Evolutionary conservation across 2,888 invertebrate genomes (phyloP), one percentile per base, ranked within the genome.

Genomic region (Campoletis raptor): DNA sequence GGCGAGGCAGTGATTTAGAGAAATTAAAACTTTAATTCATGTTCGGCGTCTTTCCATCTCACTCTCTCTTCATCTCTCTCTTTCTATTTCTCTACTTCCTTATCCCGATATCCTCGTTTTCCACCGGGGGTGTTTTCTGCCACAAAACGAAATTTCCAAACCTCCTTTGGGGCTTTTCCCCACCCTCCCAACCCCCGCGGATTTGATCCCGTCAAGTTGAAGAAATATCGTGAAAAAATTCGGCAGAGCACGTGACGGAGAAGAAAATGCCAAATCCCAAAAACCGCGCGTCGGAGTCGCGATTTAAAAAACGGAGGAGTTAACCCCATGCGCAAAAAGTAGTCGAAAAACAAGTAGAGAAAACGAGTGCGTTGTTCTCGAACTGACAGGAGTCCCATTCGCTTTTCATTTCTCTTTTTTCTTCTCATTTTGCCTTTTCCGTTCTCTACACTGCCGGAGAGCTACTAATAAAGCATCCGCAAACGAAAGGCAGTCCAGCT

Each of bases 21-120:
- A 94, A 94, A 94, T 94, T 94, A 94, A 94, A 94, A 94, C 92
- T 94, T 94, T 94, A 93, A 93, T 94, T 94, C 94, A 94, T 93
- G 94, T 94, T 93, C 93, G 90, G 90, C 89, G 86, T 86, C 88
- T 85, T 87, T n/a, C 54, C 67, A 81, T 77, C 86, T 89, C 83
- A 78, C 83, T 70, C 73, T n/a, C n/a, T n/a, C n/a, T n/a, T n/a
- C n/a, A n/a, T n/a, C n/a, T n/a, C n/a, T n/a, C n/a, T n/a, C n/a
- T n/a, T n/a, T 70, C 84, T 72, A 64, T 64, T 45, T 61, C 77
- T 37, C 45, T 24, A 30, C 24, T 61, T 30, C 6, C 57, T 61
- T 30, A 15, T 4, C 57, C 57, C 24, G 57, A 24, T 30, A 57
- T 54, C 64, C 70, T 45, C 74, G 73, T 83, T 87, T 87, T 89